phyloP scores from a whole-genome alignment of 2,888 invertebrate genomes.

The Caenorhabditis becei region DNA sequence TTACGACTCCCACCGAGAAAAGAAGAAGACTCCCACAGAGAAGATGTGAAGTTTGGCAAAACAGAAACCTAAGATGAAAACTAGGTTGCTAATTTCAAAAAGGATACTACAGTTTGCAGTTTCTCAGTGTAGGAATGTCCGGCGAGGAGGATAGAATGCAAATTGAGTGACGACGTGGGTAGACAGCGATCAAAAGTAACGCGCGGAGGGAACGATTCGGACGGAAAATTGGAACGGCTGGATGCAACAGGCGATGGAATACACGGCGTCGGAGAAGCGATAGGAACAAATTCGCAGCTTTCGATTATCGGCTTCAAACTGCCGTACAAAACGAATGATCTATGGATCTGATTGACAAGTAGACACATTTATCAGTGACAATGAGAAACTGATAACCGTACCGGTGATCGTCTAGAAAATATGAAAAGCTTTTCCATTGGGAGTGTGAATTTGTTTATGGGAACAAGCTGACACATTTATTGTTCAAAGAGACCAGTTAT shows the following conservation, averaged over 20 bases:
- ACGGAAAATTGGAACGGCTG: constrained; percentile 39
- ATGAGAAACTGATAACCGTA: too few relatives aligned
- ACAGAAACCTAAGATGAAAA: background rate
- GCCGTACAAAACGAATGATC: too few relatives aligned
- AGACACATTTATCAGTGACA: too few relatives aligned
- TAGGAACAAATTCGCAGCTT: constrained; percentile 18
- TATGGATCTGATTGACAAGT: too few relatives aligned
- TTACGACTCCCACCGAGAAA: constrained; percentile 3
- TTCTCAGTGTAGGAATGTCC: background rate
- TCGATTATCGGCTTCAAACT: constrained; percentile 28
- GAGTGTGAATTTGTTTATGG: too few relatives aligned
- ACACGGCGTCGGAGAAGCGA: background rate
- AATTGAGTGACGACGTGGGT: constrained; percentile 6
- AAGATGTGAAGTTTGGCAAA: background rate
- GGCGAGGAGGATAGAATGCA: constrained; percentile 6
- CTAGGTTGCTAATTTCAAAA: background rate
- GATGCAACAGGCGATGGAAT: constrained; percentile 28
- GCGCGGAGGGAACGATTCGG: background rate
- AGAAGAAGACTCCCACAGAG: background rate
- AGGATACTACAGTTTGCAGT: background rate
- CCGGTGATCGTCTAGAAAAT: too few relatives aligned
- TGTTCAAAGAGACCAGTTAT: too few relatives aligned
- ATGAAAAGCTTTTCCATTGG: too few relatives aligned
- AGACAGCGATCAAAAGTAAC: constrained; percentile 27
- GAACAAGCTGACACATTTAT: too few relatives aligned